phyloP scores from a whole-genome alignment of 2,113 vertebrate species.

The Loxodonta africana region DNA sequence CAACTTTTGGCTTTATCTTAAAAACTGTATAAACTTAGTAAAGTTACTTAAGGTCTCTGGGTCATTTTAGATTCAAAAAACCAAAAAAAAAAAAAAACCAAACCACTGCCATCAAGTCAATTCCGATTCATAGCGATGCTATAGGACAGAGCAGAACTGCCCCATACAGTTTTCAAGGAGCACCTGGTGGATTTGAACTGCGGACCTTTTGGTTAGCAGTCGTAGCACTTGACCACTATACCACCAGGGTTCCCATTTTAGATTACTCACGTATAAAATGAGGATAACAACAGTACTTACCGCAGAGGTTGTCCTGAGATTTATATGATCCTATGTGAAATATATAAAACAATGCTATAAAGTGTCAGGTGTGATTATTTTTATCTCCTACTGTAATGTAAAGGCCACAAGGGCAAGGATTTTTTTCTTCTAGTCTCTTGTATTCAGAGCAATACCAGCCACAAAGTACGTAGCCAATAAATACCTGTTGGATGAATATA shows the following conservation, averaged over 20 bases:
- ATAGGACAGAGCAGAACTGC: no score
- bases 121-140: no score
- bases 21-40: background rate
- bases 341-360: background rate
- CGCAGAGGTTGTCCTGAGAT: background rate
- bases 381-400: background rate
- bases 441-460: background rate
- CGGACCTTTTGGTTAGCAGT: no score
- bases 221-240: no score
- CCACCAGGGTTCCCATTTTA: background rate
- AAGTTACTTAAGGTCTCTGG: background rate
- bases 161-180: no score
- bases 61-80: background rate
- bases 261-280: background rate
- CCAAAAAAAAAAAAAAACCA: no score
- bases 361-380: background rate
- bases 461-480: background rate
- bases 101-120: no score
- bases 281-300: background rate
- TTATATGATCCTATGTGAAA: conserved; percentile 30
- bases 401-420: background rate
- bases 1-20: background rate
- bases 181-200: no score
- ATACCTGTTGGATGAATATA: background rate
- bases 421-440: background rate